Conservation (phyloP, 2,113 vertebrate species). For the Charina bottae region DNA sequence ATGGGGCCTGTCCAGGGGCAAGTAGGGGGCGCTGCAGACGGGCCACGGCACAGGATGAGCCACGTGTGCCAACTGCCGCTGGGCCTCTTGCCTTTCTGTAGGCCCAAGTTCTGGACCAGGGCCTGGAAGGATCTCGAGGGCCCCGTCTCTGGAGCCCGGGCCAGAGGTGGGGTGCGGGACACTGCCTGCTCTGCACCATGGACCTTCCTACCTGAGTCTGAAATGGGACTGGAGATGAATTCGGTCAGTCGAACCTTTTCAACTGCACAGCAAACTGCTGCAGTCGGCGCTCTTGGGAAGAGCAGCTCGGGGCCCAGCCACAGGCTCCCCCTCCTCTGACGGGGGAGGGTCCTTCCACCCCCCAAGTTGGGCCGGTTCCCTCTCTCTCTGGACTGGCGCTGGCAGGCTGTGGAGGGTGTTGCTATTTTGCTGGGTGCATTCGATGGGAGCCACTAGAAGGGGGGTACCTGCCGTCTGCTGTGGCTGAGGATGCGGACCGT, state of each 20-base stretch:
- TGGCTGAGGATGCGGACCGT: conserved; percentile 88
- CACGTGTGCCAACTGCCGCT: neutral
- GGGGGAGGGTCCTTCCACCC: neutral
- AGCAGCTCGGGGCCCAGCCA: neutral
- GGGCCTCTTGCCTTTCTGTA: neutral
- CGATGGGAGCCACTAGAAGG: too few species aligned
- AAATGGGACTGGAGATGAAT: neutral
- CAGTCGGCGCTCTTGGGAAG: neutral
- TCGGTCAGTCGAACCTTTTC: neutral
- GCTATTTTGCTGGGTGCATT: neutral
- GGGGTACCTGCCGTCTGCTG: conserved; percentile 93
- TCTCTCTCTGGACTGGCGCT: neutral
- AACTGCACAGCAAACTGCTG: neutral
- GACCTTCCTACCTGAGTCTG: too few species aligned
- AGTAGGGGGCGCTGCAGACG: neutral
- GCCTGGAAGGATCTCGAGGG: neutral
- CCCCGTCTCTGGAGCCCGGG: neutral
- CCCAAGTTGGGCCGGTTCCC: too few species aligned
- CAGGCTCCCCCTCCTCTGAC: too few species aligned
- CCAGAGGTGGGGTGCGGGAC: neutral
- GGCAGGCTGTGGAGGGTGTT: neutral
- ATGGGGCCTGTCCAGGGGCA: neutral
- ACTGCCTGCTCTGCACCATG: too few species aligned
- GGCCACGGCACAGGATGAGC: neutral
- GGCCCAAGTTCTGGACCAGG: neutral